These are phyloP conservation scores for Apotomis betuletana DNA, from an alignment of 2,888 invertebrate species.

Conservation along the genomic window DNA sequence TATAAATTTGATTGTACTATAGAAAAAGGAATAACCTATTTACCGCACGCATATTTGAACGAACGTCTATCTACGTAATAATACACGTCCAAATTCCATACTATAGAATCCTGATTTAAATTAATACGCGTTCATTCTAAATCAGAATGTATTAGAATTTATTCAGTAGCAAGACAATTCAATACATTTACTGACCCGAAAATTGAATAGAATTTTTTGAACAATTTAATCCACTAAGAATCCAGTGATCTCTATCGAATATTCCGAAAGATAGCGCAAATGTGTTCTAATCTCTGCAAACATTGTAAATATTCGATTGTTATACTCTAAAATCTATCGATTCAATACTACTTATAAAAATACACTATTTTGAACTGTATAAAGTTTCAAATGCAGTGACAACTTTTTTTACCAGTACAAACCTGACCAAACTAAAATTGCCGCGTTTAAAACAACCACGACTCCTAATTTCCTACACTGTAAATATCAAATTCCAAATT, in stretches of 20 bases:
- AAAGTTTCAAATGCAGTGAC: constrained; percentile 10
- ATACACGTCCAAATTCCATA: too few species aligned
- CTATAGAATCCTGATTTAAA: too few species aligned
- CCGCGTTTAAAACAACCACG: background rate
- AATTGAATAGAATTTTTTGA: constrained; percentile 18
- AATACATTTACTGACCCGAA: constrained; percentile 23
- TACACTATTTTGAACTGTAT: background rate
- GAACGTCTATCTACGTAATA: too few species aligned
- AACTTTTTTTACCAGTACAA: constrained; percentile 1
- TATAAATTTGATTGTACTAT: too few species aligned
- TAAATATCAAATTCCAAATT: constrained; percentile 1
- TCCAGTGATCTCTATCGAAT: constrained; percentile 26
- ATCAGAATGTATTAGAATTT: too few species aligned
- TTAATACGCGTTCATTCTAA: too few species aligned
- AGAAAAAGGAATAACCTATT: too few species aligned
- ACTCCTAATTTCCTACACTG: background rate
- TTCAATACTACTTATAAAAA: background rate
- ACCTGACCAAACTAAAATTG: background rate
- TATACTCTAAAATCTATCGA: constrained; percentile 22
- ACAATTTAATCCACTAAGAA: constrained; percentile 27
- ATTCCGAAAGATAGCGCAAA: constrained; percentile 46
- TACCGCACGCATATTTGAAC: too few species aligned
- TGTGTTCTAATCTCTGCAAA: constrained; percentile 49
- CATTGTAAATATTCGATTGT: constrained; percentile 37
- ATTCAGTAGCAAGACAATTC: background rate